Evolutionary conservation across 2,113 vertebrate species (phyloP).

Genomic region (Calyptommatus sinebrachiatus): DNA sequence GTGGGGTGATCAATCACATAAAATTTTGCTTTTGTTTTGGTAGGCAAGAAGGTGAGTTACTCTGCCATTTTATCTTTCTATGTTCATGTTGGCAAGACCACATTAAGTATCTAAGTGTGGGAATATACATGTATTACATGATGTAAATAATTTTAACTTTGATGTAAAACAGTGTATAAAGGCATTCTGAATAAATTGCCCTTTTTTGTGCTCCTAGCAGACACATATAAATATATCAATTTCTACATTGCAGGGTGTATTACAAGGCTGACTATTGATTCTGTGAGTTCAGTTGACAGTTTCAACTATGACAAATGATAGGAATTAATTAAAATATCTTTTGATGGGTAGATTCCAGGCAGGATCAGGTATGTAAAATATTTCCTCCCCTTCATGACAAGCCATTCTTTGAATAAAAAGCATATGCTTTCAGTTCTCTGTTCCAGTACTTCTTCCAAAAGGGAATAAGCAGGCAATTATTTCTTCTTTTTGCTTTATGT

Average conservation of each 20-base stretch:
- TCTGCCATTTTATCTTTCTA: background rate
- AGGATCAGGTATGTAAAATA: background rate
- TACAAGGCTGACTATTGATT: slow-evolving; percentile 14
- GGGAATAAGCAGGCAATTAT: background rate
- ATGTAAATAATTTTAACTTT: background rate
- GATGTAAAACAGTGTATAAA: background rate
- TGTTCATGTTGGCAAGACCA: background rate
- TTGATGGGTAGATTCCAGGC: slow-evolving; percentile 9
- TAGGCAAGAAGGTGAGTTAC: background rate
- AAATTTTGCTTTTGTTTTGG: slow-evolving; percentile 12
- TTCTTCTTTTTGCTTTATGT: background rate
- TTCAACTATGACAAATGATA: slow-evolving; percentile 13
- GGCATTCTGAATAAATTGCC: background rate
- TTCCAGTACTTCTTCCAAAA: background rate
- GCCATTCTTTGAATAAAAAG: background rate
- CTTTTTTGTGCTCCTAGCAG: background rate
- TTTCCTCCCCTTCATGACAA: background rate
- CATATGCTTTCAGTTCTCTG: background rate
- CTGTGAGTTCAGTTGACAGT: background rate
- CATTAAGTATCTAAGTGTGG: background rate
- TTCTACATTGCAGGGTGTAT: background rate
- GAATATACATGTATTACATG: background rate
- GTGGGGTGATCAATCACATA: slow-evolving; percentile 13
- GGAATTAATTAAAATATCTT: slow-evolving; percentile 19
- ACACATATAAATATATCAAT: slow-evolving; percentile 18